Base-by-base conservation (phyloP, 2,797 vertebrate species). In the Cyclopterus lumpus region DNA sequence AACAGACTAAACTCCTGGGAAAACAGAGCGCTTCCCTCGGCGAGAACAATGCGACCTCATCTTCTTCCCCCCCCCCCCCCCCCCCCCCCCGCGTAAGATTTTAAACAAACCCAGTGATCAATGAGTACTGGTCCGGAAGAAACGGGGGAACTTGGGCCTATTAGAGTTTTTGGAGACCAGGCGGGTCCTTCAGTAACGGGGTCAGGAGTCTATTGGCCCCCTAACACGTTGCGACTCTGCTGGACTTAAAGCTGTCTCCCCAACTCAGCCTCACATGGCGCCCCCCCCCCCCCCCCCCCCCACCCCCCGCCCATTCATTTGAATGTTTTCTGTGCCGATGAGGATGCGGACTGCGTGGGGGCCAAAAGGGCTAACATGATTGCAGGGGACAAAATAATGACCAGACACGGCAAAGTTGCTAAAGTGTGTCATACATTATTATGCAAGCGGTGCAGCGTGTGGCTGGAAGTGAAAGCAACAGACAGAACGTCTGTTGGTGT, bases 371-470 rank as follows among this genome's bases (percentile, higher is more conserved):
- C 46, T 2, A 67, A 66, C 77, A 30, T 51, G 73, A 86, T 83
- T 11, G 18, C 65, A 71, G 76, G 63, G 71, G 83, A 84, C 71
- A 82, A 80, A 86, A 82, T 80, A 86, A 89, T 79, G 77, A 84
- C 79, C 85, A 61, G 75, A 79, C 68, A 20, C 75, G 6, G 53
- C 48, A 57, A 69, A 86, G 70, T 53, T 44, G 59, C 79, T 72
- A 73, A 75, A 86, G 64, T 75, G 81, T 78, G 86, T 80, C 86
- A 81, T 59, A 42, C 59, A 28, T 67, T 64, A 65, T 83, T 74
- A 79, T 55, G 60, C 38, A 71, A 67, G 76, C 62, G 7, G 30
- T 15, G 53, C 71, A 22, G 58, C 40, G 26, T 60, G 72, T 34
- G 59, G 65, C 49, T 22, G 40, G 14, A 55, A 40, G 28, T 28